phyloP scores from a whole-genome alignment of 2,797 vertebrate genomes.

The Prionace glauca region DNA sequence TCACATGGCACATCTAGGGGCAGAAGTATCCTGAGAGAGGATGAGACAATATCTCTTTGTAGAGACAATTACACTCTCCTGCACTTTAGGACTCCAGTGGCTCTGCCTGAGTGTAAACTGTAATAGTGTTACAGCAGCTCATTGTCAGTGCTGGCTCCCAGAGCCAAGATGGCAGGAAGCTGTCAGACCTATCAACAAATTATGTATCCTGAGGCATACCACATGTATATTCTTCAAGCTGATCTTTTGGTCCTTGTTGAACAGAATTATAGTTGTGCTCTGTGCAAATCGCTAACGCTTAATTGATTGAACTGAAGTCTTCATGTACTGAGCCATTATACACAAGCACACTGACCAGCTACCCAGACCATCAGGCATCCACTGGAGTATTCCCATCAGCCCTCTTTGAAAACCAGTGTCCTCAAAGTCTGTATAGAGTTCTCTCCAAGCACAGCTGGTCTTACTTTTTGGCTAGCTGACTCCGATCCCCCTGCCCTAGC shows the following conservation, averaged over 20 bases:
- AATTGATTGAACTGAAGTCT: not conserved
- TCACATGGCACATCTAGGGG: too few species aligned
- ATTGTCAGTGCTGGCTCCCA: not conserved
- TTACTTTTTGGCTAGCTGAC: not conserved
- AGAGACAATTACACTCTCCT: not conserved
- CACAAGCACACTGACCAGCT: not conserved
- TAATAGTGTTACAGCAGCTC: not conserved
- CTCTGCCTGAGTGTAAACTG: not conserved
- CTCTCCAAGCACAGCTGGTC: not conserved
- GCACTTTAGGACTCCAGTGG: not conserved
- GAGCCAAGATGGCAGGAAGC: not conserved
- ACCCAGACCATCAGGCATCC: not conserved
- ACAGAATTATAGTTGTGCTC: not conserved
- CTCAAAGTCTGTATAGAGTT: not conserved
- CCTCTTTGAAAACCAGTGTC: not conserved
- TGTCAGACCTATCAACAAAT: not conserved
- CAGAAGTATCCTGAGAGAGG: too few species aligned
- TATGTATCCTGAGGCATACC: not conserved
- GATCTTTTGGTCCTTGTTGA: not conserved
- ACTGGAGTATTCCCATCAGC: not conserved
- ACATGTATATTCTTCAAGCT: not conserved
- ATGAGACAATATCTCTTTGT: too few species aligned
- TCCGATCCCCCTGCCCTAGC: not conserved
- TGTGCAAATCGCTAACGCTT: not conserved
- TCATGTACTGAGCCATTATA: not conserved